phyloP scores from a whole-genome alignment of 2,113 vertebrate species.

The Eulacestoma nigropectus region DNA sequence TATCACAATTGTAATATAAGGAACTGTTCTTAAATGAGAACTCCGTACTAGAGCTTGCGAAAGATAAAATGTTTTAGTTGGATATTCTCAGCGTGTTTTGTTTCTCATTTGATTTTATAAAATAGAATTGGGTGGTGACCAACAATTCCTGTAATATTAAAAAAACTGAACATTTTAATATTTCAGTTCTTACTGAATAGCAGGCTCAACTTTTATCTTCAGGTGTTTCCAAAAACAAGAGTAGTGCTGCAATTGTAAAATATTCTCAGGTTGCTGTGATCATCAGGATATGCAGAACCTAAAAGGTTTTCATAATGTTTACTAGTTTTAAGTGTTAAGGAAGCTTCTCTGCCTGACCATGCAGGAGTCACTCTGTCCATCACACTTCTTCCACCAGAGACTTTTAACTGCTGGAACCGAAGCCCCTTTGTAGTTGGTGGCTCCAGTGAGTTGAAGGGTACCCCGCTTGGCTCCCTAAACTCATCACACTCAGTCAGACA shows the following conservation, averaged over 20 bases:
- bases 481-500: neutral
- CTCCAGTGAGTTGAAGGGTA: accelerated
- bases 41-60: neutral
- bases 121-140: neutral
- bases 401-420: neutral
- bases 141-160: neutral
- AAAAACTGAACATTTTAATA: neutral
- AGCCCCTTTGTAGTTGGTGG: neutral
- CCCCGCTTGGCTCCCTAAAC: neutral
- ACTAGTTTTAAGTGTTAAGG: neutral
- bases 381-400: neutral
- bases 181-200: neutral
- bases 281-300: neutral
- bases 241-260: neutral
- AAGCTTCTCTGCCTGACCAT: neutral
- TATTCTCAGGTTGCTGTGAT: neutral
- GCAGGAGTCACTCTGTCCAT: neutral
- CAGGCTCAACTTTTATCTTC: neutral
- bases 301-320: neutral
- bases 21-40: neutral
- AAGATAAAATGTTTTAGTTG: neutral
- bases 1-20: neutral
- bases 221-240: neutral
- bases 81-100: neutral
- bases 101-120: neutral